phyloP scores from a whole-genome alignment of 2,888 invertebrate species.

The Melanotus villosus region DNA sequence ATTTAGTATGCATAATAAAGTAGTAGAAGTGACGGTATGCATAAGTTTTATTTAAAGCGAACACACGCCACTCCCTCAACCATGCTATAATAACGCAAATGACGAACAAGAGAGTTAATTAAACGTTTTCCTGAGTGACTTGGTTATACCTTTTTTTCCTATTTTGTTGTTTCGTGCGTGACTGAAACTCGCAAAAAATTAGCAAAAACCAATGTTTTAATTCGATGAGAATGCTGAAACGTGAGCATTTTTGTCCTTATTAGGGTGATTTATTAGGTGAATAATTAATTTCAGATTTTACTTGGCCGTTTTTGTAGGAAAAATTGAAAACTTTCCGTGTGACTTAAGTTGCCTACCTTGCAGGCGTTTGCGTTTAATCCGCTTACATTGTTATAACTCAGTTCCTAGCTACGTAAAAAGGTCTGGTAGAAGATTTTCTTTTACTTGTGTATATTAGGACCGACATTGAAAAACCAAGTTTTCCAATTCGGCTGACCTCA shows the following conservation, averaged over 20 bases:
- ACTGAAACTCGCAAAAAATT: too few species aligned
- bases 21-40: conserved; percentile 8
- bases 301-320: neutral
- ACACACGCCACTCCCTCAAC: neutral
- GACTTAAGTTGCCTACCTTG: neutral
- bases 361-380: too few species aligned
- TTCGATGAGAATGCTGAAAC: neutral
- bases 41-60: conserved; percentile 12
- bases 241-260: neutral
- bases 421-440: too few species aligned
- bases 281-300: neutral
- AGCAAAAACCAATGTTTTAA: neutral
- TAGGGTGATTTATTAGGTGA: neutral
- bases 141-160: too few species aligned
- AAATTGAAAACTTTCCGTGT: neutral
- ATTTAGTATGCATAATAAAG: conserved; percentile 22
- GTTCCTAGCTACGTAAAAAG: too few species aligned
- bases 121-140: neutral
- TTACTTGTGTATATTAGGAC: too few species aligned
- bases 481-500: too few species aligned
- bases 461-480: too few species aligned
- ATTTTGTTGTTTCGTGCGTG: neutral
- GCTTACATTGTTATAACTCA: too few species aligned
- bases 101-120: neutral
- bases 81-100: neutral